Evolutionary conservation across 2,113 vertebrate genomes (phyloP).

Genomic region (Anas platyrhynchos): DNA sequence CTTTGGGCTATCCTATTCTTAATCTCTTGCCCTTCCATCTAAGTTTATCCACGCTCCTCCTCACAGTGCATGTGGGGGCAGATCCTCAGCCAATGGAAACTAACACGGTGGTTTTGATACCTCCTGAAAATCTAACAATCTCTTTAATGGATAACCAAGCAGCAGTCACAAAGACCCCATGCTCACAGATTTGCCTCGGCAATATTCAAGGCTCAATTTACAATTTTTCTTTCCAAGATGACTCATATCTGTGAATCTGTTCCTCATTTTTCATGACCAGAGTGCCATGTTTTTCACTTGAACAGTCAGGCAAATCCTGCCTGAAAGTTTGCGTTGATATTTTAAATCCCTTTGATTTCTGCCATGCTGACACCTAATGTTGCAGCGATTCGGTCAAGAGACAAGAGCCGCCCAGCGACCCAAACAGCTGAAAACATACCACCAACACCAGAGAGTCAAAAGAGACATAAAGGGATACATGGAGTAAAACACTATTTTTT

Average conservation of each 20-base stretch:
- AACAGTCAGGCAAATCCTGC: constrained; percentile 38
- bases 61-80: background rate
- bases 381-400: constrained; percentile 22
- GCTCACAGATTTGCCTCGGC: background rate
- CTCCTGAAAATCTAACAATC: background rate
- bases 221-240: constrained; percentile 32
- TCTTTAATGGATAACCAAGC: background rate
- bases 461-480: background rate
- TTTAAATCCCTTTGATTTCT: constrained; percentile 54
- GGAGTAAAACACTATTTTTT: background rate
- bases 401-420: background rate
- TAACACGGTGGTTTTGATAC: background rate
- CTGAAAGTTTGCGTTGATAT: constrained; percentile 39
- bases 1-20: background rate
- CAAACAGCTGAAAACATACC: constrained; percentile 34
- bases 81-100: background rate
- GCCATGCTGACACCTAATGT: constrained; percentile 25
- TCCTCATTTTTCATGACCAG: constrained; percentile 34
- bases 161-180: background rate
- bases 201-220: constrained; percentile 1
- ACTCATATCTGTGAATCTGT: constrained; percentile 43
- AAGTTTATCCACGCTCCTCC: background rate
- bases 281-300: constrained; percentile 43
- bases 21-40: background rate
- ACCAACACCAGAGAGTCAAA: background rate